These are phyloP conservation scores for Pantherophis alleghaniensis DNA, from an alignment of 2,797 vertebrate genomes.

Conservation along the genomic window DNA sequence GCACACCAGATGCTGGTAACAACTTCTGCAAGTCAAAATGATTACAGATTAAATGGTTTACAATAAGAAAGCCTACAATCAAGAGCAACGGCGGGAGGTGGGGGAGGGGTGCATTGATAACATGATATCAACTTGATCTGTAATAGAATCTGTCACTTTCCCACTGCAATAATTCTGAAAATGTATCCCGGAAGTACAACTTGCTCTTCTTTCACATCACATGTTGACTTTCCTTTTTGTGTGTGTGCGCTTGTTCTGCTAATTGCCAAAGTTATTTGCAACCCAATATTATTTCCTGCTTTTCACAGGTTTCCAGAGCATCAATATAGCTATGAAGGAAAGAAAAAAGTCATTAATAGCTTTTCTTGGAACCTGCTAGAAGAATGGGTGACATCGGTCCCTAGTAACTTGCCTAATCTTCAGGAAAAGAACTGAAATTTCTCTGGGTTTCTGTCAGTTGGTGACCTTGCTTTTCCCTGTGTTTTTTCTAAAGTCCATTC, in stretches of 20 bases:
- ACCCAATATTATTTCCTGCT: conserved; percentile 31
- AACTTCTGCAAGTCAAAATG: conserved; percentile 49
- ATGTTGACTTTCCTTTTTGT: conserved; percentile 27
- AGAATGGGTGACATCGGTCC: conserved; percentile 10
- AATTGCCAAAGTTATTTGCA: conserved; percentile 41
- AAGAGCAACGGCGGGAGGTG: conserved; percentile 1
- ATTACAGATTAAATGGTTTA: conserved; percentile 55
- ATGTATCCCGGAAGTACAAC: conserved; percentile 25
- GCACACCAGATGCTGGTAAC: conserved; percentile 62
- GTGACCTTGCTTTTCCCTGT: background rate
- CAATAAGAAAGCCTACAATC: conserved; percentile 35
- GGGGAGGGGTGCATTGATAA: conserved; percentile 6
- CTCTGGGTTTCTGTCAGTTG: background rate
- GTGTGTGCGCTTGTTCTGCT: background rate
- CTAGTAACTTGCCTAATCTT: background rate
- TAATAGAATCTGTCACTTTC: conserved; percentile 49
- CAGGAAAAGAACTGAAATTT: background rate
- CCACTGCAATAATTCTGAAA: conserved; percentile 42
- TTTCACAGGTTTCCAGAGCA: conserved; percentile 8
- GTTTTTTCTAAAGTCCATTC: background rate
- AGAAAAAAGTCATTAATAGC: background rate
- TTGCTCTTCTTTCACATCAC: conserved; percentile 33
- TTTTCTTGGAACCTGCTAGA: background rate
- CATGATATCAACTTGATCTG: conserved; percentile 36
- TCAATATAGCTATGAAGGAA: conserved; percentile 15